Conservation (phyloP, 2,113 vertebrate genomes). For the Albula glossodonta region DNA sequence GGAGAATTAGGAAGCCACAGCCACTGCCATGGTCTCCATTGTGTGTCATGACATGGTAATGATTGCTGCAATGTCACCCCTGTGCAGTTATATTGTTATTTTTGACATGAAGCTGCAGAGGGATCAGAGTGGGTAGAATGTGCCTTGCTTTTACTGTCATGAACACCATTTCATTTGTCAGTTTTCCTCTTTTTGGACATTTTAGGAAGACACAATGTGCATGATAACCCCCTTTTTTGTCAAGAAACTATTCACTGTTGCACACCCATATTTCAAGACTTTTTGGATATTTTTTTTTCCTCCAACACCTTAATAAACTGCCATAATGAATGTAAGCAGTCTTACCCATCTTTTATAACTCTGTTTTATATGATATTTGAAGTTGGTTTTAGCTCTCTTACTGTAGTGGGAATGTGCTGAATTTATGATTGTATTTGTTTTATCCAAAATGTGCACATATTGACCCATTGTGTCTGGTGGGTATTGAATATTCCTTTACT, state of each 20-base stretch:
- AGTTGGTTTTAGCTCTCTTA: slow-evolving; percentile 2
- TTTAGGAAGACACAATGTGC: neutral
- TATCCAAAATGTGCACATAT: no score
- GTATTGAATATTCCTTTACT: no score
- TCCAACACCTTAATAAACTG: neutral
- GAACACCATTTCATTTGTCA: slow-evolving; percentile 8
- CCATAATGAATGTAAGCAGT: neutral
- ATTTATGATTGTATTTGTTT: no score
- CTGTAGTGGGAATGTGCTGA: neutral
- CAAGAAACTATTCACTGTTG: neutral
- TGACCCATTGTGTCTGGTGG: no score
- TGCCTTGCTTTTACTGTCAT: neutral
- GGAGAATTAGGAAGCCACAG: neutral
- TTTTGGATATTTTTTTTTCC: neutral
- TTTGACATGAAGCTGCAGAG: neutral
- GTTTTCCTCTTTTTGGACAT: neutral
- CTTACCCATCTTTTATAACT: neutral
- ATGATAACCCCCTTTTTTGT: slow-evolving; percentile 5
- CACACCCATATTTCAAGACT: neutral
- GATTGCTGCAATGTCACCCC: neutral
- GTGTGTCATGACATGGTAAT: neutral
- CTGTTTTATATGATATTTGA: neutral
- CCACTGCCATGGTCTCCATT: no score
- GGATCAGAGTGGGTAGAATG: neutral
- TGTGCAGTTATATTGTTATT: neutral